Base-by-base conservation (phyloP, 2,113 vertebrate genomes). In the Xiphophorus hellerii region DNA sequence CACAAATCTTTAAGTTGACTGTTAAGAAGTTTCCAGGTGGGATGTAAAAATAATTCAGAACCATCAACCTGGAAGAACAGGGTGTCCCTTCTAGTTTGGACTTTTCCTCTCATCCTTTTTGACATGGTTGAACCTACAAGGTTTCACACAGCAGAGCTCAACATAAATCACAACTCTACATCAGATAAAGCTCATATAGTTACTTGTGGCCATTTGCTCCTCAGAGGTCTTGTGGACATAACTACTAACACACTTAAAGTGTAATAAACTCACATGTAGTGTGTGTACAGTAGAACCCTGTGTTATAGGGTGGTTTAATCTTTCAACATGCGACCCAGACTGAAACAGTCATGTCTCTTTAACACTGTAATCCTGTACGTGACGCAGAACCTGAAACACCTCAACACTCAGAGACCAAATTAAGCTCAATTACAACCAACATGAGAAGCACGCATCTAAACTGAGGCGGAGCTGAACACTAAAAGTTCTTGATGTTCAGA, bases 311-410 rank as follows among this genome's bases (percentile, higher is more conserved):
- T 71, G 61, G 35, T 48, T 65, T 3, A 7, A 61, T 42, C 76
- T 81, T 70, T 73, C 27, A 63, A 61, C 81, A 80, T 74, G 67
- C 69, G 71, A 58, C 31, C 22, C 35, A 14, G 27, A 28, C 35
- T 30, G 42, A 80, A 81, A 82, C 78, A 86, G 61, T 54, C 35
- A 29, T 28, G 17, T 74, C 61, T 42, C 76, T 78, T 66, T 87
- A 67, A 0, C 0, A 20, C 62, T 31, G 10, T 0, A 58, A 69
- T 27, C 33, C 69, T 63, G 74, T 48, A 29, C 14, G 17, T 20
- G 17, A 29, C n/a, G 37, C 62, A 74, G 0, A 76, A 30, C 63
- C 80, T 63, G 58, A 62, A 69, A 37, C 44, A 62, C 63, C 66
- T 74, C 73, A 77, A 77, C 73, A 73, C 0, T 7, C 67, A 77